These are phyloP conservation scores for Zosterops pallidus DNA, from an alignment of 2,113 vertebrate genomes.

Conservation along the genomic window DNA sequence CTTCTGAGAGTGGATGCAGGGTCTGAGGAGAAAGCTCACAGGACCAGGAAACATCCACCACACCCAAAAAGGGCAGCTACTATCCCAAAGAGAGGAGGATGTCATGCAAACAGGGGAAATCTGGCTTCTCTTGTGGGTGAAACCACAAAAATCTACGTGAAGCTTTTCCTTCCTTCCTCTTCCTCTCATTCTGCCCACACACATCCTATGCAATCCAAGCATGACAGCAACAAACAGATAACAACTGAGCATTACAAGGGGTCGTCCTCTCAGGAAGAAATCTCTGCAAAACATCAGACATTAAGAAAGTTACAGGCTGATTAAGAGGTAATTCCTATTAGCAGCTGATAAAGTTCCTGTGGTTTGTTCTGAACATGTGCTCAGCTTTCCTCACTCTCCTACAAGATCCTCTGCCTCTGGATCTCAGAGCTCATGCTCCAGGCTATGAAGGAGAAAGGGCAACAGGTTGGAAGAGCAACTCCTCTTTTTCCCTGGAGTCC, in stretches of 20 bases:
- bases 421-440: neutral
- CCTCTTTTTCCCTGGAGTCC: neutral
- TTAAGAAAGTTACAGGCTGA: neutral
- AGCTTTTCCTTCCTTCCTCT: conserved; percentile 23
- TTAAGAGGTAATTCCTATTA: neutral
- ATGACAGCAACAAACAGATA: neutral
- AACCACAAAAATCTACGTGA: conserved; percentile 46
- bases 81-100: neutral
- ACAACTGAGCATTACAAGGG: neutral
- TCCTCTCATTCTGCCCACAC: neutral
- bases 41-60: neutral
- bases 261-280: neutral
- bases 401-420: neutral
- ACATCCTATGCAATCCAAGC: neutral
- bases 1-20: neutral
- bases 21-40: neutral
- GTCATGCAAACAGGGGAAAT: neutral
- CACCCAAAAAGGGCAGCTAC: neutral
- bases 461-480: neutral
- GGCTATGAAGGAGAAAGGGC: neutral
- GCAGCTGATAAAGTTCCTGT: neutral
- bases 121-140: neutral
- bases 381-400: neutral
- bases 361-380: neutral
- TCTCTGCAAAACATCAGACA: neutral